Percentiles rank a stretch among this genome's conserved stretches.
Conservation (phyloP, 2,888 invertebrate species). For the Himalopsyche anomala region DNA sequence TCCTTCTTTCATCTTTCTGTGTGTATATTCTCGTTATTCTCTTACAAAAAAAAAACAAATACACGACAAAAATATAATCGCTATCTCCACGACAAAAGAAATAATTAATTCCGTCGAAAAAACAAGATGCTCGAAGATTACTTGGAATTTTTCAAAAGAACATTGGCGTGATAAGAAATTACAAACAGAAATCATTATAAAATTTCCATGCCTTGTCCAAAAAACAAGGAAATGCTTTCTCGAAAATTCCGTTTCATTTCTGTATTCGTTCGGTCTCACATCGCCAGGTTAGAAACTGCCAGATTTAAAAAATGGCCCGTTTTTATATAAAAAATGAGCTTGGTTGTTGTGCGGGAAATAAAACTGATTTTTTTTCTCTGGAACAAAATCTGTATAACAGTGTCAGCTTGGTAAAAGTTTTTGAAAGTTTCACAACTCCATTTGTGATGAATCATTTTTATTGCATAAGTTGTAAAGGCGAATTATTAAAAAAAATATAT, state of each 20-base stretch:
- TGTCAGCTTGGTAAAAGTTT: constrained; percentile 42
- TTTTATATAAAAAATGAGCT: not conserved
- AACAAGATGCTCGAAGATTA: constrained; percentile 33
- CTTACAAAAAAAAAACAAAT: not conserved
- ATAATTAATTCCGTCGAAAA: constrained; percentile 18
- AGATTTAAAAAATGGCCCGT: constrained; percentile 19
- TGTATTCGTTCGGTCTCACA: not conserved
- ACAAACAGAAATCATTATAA: constrained; percentile 19
- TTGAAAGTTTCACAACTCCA: constrained; percentile 13
- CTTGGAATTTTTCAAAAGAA: constrained; percentile 27
- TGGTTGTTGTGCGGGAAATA: constrained; percentile 3
- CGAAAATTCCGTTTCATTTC: not conserved
- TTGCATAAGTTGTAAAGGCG: constrained; percentile 14
- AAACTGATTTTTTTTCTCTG: not conserved
- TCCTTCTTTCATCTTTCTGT: not conserved
- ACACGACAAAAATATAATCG: constrained; percentile 9
- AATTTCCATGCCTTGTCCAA: not conserved
- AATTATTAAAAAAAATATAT: constrained; percentile 37
- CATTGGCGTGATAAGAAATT: constrained; percentile 34
- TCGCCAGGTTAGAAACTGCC: not conserved
- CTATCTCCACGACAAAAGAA: not conserved
- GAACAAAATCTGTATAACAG: constrained; percentile 36
- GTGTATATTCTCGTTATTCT: not conserved
- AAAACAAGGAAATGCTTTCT: constrained; percentile 31
- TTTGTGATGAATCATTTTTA: constrained; percentile 40